phyloP scores from a whole-genome alignment of 2,797 vertebrate species.

The Octomys mimax region DNA sequence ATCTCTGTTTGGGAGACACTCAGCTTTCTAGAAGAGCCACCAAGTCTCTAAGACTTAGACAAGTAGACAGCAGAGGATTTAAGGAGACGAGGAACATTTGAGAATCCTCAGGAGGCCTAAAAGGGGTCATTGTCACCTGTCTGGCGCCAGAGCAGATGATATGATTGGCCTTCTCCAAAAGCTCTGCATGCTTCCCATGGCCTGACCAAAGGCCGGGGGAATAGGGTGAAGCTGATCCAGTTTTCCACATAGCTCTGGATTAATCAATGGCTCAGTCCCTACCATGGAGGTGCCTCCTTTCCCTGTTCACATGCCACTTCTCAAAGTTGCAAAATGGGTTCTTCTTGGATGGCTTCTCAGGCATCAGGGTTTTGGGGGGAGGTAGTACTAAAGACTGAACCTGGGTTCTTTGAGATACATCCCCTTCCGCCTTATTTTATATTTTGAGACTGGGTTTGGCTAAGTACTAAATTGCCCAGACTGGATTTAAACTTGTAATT shows the following conservation, averaged over 20 bases:
- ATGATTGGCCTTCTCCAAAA: not conserved
- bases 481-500: not conserved
- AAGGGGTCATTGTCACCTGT: not conserved
- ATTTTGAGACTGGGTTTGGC: not conserved
- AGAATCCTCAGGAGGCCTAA: not conserved
- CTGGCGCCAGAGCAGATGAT: not conserved
- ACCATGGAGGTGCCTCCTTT: not conserved
- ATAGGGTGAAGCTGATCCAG: not conserved
- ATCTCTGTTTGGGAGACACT: not conserved
- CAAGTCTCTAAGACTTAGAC: not conserved
- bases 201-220: not conserved
- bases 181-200: not conserved
- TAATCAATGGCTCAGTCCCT: not conserved
- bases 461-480: not conserved
- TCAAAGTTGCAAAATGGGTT: not conserved
- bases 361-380: not conserved
- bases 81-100: not conserved
- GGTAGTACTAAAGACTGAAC: not conserved
- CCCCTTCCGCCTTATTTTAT: not conserved
- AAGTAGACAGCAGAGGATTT: not conserved
- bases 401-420: not conserved
- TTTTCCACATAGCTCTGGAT: not conserved
- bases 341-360: not conserved
- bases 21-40: not conserved
- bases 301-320: not conserved